phyloP scores from a whole-genome alignment of 2,113 vertebrate species.

The Pangasianodon hypophthalmus region DNA sequence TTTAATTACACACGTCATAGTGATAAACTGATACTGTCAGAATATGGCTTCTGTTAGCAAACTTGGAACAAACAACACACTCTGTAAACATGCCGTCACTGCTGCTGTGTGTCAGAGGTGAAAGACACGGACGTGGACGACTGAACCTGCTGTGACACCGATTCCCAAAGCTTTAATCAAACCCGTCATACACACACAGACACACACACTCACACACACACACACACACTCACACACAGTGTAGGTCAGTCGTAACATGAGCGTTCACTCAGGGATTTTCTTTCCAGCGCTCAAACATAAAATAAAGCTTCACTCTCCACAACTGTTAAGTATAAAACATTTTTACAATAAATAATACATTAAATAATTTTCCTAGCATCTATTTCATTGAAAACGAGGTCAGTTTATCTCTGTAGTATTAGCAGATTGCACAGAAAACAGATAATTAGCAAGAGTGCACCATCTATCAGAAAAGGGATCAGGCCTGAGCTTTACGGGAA shows the following conservation, averaged over 20 bases:
- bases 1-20: conserved; percentile 3
- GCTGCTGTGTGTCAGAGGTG: conserved; percentile 37
- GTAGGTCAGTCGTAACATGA: conserved; percentile 6
- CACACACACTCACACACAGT: conserved; percentile 8
- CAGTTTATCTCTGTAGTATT: neutral
- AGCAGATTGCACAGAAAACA: neutral
- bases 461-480: neutral
- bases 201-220: neutral
- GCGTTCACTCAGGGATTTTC: neutral
- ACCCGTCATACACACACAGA: conserved; percentile 13
- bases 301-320: neutral
- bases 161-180: conserved; percentile 48
- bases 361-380: neutral
- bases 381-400: neutral
- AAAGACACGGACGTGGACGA: conserved; percentile 44
- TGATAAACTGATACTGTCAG: conserved; percentile 18
- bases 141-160: conserved; percentile 44
- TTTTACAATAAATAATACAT: neutral
- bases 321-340: neutral
- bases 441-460: neutral
- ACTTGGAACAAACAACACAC: conserved; percentile 6
- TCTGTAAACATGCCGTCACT: neutral
- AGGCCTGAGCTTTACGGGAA: neutral
- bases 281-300: neutral
- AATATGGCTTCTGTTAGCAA: conserved; percentile 12